Base-by-base conservation (phyloP, 2,113 vertebrate genomes). In the Neogobius melanostomus region DNA sequence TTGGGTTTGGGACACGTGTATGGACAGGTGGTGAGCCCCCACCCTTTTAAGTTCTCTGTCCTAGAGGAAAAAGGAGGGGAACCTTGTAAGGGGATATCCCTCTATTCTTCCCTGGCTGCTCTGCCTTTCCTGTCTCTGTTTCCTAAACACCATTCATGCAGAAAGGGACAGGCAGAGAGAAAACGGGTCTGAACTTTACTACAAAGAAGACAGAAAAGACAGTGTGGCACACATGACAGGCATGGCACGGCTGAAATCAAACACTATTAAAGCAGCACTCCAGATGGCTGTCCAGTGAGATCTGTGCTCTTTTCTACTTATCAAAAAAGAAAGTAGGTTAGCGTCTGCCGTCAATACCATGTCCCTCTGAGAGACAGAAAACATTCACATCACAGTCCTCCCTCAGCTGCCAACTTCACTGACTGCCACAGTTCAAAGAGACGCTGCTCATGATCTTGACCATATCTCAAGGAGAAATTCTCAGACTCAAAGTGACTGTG, bases 51-150 rank as follows among this genome's bases (percentile, higher is more conserved):
- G 79, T 86, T 82, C 82, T 86, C 75, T 83, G 66, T 87, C 91
- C 89, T 79, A 74, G 78, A 89, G 90, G 92, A 66, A 89, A 92
- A 92, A 91, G 92, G 91, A 91, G 91, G 89, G 59, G 74, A 89
- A 76, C 81, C 71, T 77, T 90, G 90, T 86, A 91, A 93, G 85
- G 91, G 93, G 92, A 94, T 93, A 94, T 94, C 92, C 93, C 91
- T 92, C 90, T 85, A 94, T 93, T 94, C 91, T 93, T 91, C 85
- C 89, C 85, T 60, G 82, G 73, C 78, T 74, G 82, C 88, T 90
- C 85, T 89, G 89, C 87, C 90, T 90, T 92, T 92, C 91, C 91
- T 90, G 91, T 89, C 76, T 87, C 82, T 75, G 90, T 90, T 93
- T 91, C 85, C 92, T 86, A 91, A 93, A 91, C 88, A 92, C 84